Evolutionary conservation across 2,797 vertebrate genomes (phyloP).

Genomic region (Siniperca scherzeri): DNA sequence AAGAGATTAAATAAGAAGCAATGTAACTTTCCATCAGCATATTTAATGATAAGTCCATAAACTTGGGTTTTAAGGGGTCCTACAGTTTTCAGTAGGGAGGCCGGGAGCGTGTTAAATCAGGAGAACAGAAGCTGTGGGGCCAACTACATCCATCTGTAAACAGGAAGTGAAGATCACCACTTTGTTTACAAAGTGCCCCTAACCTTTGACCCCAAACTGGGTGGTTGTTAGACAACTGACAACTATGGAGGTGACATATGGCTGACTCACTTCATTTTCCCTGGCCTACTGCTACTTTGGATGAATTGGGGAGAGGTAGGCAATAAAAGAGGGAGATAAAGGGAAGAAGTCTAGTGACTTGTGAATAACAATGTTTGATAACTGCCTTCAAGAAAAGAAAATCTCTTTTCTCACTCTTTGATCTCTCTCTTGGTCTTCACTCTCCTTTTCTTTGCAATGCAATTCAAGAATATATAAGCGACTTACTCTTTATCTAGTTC

Average conservation of each 20-base stretch:
- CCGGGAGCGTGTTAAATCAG: conserved; percentile 13
- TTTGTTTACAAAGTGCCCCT: conserved; percentile 73
- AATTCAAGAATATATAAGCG: conserved; percentile 5
- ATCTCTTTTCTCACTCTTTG: not conserved
- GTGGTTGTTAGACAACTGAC: conserved; percentile 70
- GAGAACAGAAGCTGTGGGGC: conserved; percentile 57
- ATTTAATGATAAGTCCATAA: not conserved
- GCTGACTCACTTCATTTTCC: conserved; percentile 23
- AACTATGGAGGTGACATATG: conserved; percentile 48
- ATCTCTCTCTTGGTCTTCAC: conserved; percentile 1
- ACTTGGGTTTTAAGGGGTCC: not conserved
- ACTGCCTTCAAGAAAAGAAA: conserved; percentile 10
- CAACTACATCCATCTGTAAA: conserved; percentile 66
- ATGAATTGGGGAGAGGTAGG: not conserved
- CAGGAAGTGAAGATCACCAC: conserved; percentile 75
- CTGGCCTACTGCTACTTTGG: conserved; percentile 17
- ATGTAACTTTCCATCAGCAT: not conserved
- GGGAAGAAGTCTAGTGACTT: not conserved
- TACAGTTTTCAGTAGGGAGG: not conserved
- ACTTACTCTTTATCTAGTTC: conserved; percentile 43
- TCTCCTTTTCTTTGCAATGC: not conserved
- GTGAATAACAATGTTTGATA: conserved; percentile 5
- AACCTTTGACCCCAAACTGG: conserved; percentile 72
- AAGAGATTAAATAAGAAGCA: not conserved
- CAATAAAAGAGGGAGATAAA: not conserved